These are phyloP conservation scores for Arrhamphus sclerolepis DNA, from an alignment of 2,797 vertebrate genomes.

Conservation along the genomic window DNA sequence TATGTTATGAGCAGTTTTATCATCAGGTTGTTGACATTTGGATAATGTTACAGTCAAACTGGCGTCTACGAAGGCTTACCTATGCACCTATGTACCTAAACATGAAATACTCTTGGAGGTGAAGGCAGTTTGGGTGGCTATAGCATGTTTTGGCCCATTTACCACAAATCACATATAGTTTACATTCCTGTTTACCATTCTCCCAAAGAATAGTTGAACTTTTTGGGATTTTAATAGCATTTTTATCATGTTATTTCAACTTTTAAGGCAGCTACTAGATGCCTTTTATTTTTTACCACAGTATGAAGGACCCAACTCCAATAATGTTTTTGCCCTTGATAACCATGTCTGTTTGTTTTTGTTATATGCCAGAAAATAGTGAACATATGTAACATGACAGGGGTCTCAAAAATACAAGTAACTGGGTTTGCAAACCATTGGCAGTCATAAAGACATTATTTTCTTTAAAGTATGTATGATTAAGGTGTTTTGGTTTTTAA, in stretches of 20 bases:
- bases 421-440: no score
- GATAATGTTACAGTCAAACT: not conserved
- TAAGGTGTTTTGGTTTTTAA: no score
- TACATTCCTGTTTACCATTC: conserved; percentile 20
- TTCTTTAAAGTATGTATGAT: no score
- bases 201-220: conserved; percentile 1
- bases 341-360: no score
- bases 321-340: no score
- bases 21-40: conserved; percentile 4
- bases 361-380: no score
- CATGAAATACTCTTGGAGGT: not conserved
- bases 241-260: conserved; percentile 13
- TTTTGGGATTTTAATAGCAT: conserved; percentile 6
- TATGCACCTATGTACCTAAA: not conserved
- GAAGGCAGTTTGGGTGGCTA: conserved; percentile 9
- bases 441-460: no score
- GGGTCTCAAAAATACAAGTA: no score
- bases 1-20: conserved; percentile 15
- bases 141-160: conserved; percentile 19
- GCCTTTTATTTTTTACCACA: conserved; percentile 9
- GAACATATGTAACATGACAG: no score
- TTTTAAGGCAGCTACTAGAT: not conserved
- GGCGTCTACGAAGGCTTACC: not conserved
- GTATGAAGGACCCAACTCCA: not conserved
- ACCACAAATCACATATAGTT: conserved; percentile 26